phyloP scores from a whole-genome alignment of 2,888 invertebrate species.

The Sinopyrophorus schimmeli region DNA sequence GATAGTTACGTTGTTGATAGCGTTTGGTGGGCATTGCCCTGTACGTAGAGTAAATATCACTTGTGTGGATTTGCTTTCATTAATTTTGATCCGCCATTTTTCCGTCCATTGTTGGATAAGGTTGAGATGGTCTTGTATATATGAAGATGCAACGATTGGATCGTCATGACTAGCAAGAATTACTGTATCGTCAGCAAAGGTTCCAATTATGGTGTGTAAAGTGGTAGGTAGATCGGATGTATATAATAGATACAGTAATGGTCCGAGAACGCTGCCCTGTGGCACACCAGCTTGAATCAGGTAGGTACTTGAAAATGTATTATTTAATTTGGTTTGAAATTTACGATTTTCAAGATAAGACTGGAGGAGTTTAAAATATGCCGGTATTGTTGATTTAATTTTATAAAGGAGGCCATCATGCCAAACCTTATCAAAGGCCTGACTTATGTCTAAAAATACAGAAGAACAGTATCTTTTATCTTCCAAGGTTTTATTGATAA shows the following conservation, averaged over 20 bases:
- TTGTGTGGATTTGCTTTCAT: background rate
- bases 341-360: background rate
- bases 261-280: background rate
- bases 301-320: background rate
- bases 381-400: background rate
- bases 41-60: background rate
- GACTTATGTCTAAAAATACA: conserved; percentile 1
- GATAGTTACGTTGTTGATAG: background rate
- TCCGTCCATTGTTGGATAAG: background rate
- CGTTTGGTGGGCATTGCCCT: background rate
- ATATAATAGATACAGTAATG: background rate
- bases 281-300: background rate
- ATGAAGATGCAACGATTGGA: background rate
- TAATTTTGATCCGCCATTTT: background rate
- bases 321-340: background rate
- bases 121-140: background rate
- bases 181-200: too few species aligned
- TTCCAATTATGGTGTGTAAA: background rate
- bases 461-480: background rate
- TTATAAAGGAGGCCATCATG: background rate
- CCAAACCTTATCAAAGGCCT: conserved; percentile 1
- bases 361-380: background rate
- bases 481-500: conserved; percentile 5
- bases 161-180: background rate
- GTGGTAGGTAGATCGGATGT: conserved; percentile 31